A percentile compares a stretch with the other conserved stretches of the same genome.
These are phyloP conservation scores for Andricus grossulariae DNA, from an alignment of 1,140 invertebrate species.

Conservation along the genomic window DNA sequence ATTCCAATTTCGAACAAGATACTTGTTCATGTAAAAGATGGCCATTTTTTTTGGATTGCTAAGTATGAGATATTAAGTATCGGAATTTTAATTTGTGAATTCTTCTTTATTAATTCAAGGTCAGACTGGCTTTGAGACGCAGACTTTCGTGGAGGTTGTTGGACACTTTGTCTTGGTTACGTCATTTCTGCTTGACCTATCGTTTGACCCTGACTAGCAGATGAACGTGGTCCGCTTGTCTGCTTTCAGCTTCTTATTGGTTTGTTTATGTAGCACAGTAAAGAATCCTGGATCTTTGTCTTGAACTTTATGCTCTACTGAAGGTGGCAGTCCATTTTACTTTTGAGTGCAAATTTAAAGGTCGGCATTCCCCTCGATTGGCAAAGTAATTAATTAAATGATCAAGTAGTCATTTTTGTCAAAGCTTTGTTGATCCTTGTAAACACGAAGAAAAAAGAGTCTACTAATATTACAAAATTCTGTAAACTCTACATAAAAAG, in stretches of 20 bases:
- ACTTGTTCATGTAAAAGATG: not conserved
- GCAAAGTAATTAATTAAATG: too few relatives aligned
- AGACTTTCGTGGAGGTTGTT: slow-evolving; percentile 9
- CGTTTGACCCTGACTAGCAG: not conserved
- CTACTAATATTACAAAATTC: too few relatives aligned
- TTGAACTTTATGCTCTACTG: too few relatives aligned
- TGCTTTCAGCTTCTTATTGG: not conserved
- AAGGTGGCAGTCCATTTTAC: too few relatives aligned
- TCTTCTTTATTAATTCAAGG: not conserved
- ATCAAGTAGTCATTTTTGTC: too few relatives aligned
- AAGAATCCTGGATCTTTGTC: too few relatives aligned
- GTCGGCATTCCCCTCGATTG: too few relatives aligned
- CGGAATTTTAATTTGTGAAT: not conserved
- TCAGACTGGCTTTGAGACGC: not conserved
- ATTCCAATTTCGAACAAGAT: not conserved
- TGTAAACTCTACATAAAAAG: too few relatives aligned
- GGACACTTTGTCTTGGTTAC: slow-evolving; percentile 21
- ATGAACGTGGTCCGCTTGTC: not conserved
- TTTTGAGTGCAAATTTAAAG: too few relatives aligned
- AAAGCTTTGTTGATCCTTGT: too few relatives aligned
- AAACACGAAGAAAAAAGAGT: too few relatives aligned
- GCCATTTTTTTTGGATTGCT: not conserved
- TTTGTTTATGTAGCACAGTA: too few relatives aligned
- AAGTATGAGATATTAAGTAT: not conserved
- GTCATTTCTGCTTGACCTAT: slow-evolving; percentile 1